Evolutionary conservation across 2,888 invertebrate species (phyloP), one percentile per base, ranked within the genome.

Genomic region (Erynnis tages): DNA sequence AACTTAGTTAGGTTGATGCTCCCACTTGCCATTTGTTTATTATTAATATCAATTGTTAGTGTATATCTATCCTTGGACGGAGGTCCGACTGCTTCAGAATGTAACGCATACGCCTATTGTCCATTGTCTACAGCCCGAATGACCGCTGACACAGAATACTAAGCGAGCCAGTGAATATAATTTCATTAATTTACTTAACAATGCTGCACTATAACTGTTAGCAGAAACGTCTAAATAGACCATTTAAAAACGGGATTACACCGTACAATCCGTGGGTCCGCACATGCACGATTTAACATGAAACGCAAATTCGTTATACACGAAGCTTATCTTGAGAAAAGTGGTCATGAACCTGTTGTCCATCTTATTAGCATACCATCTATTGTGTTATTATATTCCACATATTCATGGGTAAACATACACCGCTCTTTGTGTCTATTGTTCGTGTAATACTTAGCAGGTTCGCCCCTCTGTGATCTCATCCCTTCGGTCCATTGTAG

Each of bases 231-330:
- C 85, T 80, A 84, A 85, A 86, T 86, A 84, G 74, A 74, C 65
- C 76, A 72, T 83, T 83, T 79, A 79, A 71, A 78, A 77, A 79
- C 76, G 63, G 73, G 83, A 82, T 82, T 83, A 80, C 82, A 77
- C 66, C 57, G 62, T 61, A 63, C 60, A 56, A 60, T 63, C 58
- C 63, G 59, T 59, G 46, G 55, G 66, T 71, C 79, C 79, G 76
- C 66, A 73, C 74, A 87, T 78, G 88, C 81, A 81, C 89, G 83
- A 88, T 89, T 89, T 80, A 87, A 87, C 85, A 67, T 71, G 73
- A 79, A 81, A 86, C 82, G 89, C 89, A 77, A 87, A 89, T 89
- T 89, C 89, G 89, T 89, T 89, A 86, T 85, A 89, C 89, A 88
- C 61, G 78, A 65, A 79, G 78, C 75, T 89, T 89, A 88, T 86